A percentile compares a stretch with the other conserved stretches of the same genome.
These are phyloP conservation scores for Parnassius apollo DNA, from an alignment of 2,888 invertebrate genomes.

Conservation along the genomic window DNA sequence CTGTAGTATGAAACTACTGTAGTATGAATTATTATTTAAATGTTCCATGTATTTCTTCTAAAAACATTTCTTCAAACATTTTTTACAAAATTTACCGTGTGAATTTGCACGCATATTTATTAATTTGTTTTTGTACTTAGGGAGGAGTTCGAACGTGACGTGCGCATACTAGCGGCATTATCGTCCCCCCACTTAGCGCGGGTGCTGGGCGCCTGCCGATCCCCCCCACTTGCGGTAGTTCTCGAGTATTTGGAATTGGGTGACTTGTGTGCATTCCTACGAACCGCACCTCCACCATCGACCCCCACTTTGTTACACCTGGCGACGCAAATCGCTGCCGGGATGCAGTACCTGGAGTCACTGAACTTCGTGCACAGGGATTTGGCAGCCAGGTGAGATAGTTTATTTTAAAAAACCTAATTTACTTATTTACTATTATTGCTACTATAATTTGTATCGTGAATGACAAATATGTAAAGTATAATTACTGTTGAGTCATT, in stretches of 20 bases:
- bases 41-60: no score
- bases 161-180: slow-evolving; percentile 91
- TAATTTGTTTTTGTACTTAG: slow-evolving; percentile 61
- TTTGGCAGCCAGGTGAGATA: slow-evolving; percentile 87
- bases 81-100: no score
- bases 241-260: slow-evolving; percentile 91
- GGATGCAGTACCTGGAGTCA: slow-evolving; percentile 94
- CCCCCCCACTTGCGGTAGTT: slow-evolving; percentile 89
- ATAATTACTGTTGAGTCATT: no score
- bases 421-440: no score
- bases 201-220: slow-evolving; percentile 88
- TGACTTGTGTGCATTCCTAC: slow-evolving; percentile 90
- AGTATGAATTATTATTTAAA: no score
- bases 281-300: slow-evolving; percentile 85
- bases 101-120: background rate
- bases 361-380: slow-evolving; percentile 95
- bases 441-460: no score
- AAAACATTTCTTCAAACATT: no score
- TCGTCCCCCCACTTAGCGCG: slow-evolving; percentile 89
- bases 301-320: slow-evolving; percentile 87
- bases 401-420: background rate
- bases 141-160: slow-evolving; percentile 92
- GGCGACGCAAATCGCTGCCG: slow-evolving; percentile 92
- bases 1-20: no score
- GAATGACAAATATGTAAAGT: no score